Conservation (phyloP, 2,888 invertebrate genomes). For the Choristoneura rosaceana region DNA sequence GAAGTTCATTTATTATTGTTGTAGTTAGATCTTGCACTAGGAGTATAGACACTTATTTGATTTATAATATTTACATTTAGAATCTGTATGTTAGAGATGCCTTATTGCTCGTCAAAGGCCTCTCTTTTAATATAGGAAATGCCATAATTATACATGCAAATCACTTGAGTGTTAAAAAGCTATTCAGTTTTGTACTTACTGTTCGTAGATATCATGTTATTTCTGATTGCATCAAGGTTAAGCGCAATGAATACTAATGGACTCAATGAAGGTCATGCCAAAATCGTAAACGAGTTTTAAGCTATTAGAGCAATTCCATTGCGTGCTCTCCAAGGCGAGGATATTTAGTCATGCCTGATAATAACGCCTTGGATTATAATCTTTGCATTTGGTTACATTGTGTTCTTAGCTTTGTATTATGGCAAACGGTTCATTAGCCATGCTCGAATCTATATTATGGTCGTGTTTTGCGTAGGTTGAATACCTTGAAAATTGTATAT, state of each 20-base stretch:
- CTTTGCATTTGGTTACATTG: constrained; percentile 15
- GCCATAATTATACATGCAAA: background rate
- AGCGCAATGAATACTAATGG: constrained; percentile 10
- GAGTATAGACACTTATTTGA: constrained; percentile 1
- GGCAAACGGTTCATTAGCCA: constrained; percentile 15
- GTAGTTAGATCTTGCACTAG: constrained; percentile 17
- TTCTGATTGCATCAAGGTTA: constrained; percentile 13
- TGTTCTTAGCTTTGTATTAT: constrained; percentile 21
- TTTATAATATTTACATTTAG: background rate
- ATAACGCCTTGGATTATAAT: constrained; percentile 10
- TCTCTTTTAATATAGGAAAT: background rate
- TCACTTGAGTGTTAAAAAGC: constrained; percentile 3
- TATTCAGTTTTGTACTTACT: constrained; percentile 15
- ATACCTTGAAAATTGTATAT: constrained; percentile 5
- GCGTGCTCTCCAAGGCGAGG: background rate
- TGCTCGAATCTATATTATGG: constrained; percentile 14
- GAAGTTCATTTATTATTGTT: constrained; percentile 28
- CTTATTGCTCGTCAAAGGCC: constrained; percentile 27
- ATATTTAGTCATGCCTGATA: constrained; percentile 5
- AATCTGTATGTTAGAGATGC: constrained; percentile 2
- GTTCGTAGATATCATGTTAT: background rate
- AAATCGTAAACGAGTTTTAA: background rate
- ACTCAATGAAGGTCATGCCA: background rate
- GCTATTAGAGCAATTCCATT: constrained; percentile 6
- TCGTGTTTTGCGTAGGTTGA: constrained; percentile 13